Evolutionary conservation across 2,113 vertebrate species (phyloP).

Genomic region (Pterocles burchelli): DNA sequence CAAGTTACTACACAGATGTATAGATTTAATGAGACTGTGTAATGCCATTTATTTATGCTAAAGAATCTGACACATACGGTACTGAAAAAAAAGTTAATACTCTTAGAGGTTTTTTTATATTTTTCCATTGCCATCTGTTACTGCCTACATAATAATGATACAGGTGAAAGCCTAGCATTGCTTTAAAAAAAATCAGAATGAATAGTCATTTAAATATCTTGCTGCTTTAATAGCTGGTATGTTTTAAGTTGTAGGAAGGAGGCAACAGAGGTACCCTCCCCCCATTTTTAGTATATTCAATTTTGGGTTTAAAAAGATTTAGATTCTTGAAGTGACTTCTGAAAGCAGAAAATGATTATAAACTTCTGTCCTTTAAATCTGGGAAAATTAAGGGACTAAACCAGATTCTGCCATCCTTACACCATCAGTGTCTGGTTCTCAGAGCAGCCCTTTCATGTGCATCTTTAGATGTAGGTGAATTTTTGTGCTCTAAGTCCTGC

Average conservation of each 20-base stretch:
- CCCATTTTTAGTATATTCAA: neutral
- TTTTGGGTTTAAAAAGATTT: neutral
- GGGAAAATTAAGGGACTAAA: neutral
- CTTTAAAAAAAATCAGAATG: conserved; percentile 23
- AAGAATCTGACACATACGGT: conserved; percentile 68
- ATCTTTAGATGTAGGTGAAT: neutral
- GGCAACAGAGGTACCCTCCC: conserved; percentile 12
- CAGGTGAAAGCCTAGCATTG: conserved; percentile 60
- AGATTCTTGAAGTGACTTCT: neutral
- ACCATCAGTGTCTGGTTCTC: neutral
- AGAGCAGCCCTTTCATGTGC: neutral
- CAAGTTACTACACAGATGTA: conserved; percentile 75
- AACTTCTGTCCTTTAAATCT: neutral
- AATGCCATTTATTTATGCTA: conserved; percentile 75
- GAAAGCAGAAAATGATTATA: neutral
- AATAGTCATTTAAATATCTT: conserved; percentile 69
- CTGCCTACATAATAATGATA: conserved; percentile 71
- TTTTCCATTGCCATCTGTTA: conserved; percentile 71
- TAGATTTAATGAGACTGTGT: conserved; percentile 75
- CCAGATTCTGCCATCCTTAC: neutral
- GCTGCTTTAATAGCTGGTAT: conserved; percentile 54
- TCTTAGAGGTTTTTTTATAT: conserved; percentile 69
- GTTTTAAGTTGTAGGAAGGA: conserved; percentile 51
- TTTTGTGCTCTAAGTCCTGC: neutral
- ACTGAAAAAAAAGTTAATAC: conserved; percentile 72